These are phyloP conservation scores for Cryptoprocta ferox DNA, from an alignment of 2,797 vertebrate species.

Conservation along the genomic window DNA sequence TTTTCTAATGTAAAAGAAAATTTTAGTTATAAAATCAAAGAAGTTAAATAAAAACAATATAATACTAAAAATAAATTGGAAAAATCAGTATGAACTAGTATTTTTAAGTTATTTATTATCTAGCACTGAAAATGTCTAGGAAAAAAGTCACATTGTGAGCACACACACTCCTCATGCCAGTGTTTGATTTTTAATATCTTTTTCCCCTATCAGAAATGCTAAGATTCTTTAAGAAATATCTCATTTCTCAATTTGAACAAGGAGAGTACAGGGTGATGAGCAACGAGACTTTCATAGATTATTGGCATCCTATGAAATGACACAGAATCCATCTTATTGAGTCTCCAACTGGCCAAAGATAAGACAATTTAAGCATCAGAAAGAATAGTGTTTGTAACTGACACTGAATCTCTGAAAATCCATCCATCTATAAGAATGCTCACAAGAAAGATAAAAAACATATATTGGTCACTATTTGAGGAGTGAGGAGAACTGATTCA, in stretches of 20 bases:
- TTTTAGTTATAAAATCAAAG: constrained; percentile 1
- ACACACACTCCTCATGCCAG: not conserved
- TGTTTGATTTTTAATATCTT: not conserved
- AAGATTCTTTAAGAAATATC: not conserved
- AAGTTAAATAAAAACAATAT: constrained; percentile 11
- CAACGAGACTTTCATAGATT: not conserved
- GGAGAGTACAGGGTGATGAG: not conserved
- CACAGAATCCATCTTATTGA: not conserved
- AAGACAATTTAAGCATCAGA: not conserved
- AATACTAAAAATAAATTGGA: not conserved
- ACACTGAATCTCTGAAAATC: not conserved
- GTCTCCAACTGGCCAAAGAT: not conserved
- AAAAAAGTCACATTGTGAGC: not conserved
- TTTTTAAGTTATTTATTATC: constrained; percentile 25
- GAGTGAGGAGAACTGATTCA: not conserved
- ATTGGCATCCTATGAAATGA: not conserved
- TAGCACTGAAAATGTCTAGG: not conserved
- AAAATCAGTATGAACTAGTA: not conserved
- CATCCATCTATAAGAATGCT: not conserved
- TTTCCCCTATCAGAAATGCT: not conserved
- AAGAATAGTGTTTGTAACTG: not conserved
- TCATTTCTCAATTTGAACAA: not conserved
- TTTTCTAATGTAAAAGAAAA: not conserved
- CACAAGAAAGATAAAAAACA: constrained; percentile 6
- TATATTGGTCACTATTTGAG: not conserved